A percentile compares a stretch with the other conserved stretches of the same genome.
Conservation (phyloP, 2,797 vertebrate genomes). For the Cryptoprocta ferox region DNA sequence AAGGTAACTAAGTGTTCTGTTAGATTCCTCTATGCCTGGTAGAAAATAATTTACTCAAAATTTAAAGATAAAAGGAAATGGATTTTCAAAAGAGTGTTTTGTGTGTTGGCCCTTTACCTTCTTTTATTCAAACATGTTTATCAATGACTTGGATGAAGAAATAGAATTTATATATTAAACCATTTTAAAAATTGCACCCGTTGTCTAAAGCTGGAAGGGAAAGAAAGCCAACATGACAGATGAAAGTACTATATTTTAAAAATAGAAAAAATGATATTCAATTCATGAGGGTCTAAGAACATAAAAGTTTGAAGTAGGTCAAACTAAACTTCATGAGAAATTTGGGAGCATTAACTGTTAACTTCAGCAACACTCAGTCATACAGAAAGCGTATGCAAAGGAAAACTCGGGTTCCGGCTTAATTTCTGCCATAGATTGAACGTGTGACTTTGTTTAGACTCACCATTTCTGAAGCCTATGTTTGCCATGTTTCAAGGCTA, state of each 20-base stretch:
- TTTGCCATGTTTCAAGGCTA: not conserved
- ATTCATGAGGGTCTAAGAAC: not conserved
- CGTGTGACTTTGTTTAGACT: not conserved
- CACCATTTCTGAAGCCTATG: not conserved
- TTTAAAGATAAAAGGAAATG: not conserved
- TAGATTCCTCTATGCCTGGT: not conserved
- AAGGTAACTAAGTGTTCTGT: not conserved
- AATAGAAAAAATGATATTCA: not conserved
- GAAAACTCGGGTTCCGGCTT: not conserved
- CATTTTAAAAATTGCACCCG: not conserved
- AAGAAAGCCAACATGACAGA: constrained; percentile 17
- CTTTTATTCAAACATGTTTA: not conserved
- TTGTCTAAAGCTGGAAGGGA: not conserved
- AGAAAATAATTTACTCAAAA: not conserved
- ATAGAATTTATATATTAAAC: not conserved
- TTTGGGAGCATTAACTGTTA: not conserved
- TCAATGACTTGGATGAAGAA: not conserved
- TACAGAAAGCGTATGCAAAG: not conserved
- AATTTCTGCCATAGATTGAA: not conserved
- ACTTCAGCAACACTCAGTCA: not conserved
- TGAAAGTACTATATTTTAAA: not conserved
- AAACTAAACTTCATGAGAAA: not conserved
- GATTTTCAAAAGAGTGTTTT: not conserved
- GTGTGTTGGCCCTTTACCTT: not conserved
- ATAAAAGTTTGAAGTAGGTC: not conserved